Evolutionary conservation across 2,888 invertebrate genomes (phyloP).

Genomic region (Lycaena phlaeas): DNA sequence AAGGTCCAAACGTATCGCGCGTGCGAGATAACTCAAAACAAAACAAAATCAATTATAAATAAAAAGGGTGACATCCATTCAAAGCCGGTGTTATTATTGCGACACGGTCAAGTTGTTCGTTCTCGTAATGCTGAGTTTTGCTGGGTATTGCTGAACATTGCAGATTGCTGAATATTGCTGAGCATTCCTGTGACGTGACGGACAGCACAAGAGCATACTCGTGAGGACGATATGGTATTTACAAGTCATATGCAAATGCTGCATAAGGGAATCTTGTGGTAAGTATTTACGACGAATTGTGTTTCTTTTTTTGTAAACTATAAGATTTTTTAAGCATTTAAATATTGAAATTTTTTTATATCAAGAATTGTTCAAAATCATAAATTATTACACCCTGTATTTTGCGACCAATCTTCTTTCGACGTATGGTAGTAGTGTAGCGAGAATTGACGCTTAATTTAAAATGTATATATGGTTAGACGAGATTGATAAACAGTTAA

Average conservation of each 20-base stretch:
- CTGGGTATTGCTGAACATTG: slow-evolving; percentile 3
- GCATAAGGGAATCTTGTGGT: too few relatives aligned
- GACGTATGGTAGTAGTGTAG: slow-evolving; percentile 12
- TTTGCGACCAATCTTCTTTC: too few relatives aligned
- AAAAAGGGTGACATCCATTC: slow-evolving; percentile 47
- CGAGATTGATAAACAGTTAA: not conserved
- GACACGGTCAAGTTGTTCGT: slow-evolving; percentile 16
- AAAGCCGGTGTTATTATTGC: slow-evolving; percentile 43
- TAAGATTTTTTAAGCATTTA: too few relatives aligned
- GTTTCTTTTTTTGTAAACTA: too few relatives aligned
- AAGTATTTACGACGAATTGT: not conserved
- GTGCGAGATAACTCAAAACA: slow-evolving; percentile 58
- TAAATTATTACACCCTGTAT: too few relatives aligned
- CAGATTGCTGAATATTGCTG: slow-evolving; percentile 8
- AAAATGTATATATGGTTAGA: not conserved
- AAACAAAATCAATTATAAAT: slow-evolving; percentile 35
- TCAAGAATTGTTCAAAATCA: too few relatives aligned
- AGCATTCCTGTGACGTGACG: not conserved
- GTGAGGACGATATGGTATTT: not conserved
- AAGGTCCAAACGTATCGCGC: slow-evolving; percentile 49
- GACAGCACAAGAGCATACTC: not conserved
- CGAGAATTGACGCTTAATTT: slow-evolving; percentile 14
- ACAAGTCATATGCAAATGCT: too few relatives aligned
- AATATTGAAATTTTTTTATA: too few relatives aligned
- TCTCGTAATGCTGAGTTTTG: slow-evolving; percentile 11